Evolutionary conservation across 2,113 vertebrate species (phyloP), one percentile per base, ranked within the genome.

Genomic region (Cathartes aura): DNA sequence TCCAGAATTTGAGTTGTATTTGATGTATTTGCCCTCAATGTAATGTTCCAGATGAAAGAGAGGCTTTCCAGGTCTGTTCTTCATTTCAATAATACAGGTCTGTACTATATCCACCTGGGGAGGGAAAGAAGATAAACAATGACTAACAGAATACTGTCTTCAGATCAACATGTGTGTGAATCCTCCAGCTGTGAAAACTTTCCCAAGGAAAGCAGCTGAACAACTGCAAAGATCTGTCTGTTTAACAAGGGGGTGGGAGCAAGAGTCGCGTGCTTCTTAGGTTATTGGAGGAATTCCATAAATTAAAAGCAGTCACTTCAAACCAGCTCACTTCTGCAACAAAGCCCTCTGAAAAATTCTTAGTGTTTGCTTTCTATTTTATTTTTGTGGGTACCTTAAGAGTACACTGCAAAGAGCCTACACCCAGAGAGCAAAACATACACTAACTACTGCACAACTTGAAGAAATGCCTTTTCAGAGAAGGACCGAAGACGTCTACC

Each of bases 1-100:
- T 78, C 99, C 99, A 0, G 99, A 99, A 98, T 99, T 99, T 60
- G 99, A 99, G 98, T 99, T 99, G 96, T 99, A 99, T 92, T 99
- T 99, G 94, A 99, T 99, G 98, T 99, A 99, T 90, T 99, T 99
- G 82, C 99, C 99, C 97, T 99, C 99, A 13, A 99, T 99, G 97
- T 99, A 99, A 95, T 99, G 99, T 38, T 99, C 99, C 97, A 99
- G 97, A 81, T 99, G 99, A 96, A 99, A 99, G 12, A 99, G 98
- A 21, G 99, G 99, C 80, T 98, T 98, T 27, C 98, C 99, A 0
- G 98, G 98, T 36, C 99, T 97, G 58, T 98, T 96, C 24, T 74
- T 98, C 98, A 99, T 99, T 98, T 99, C 99, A 0, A 99, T 92
- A 82, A 99, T 98, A 80, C 99, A 99, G 98, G 99, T 99, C 97